phyloP scores from a whole-genome alignment of 2,888 invertebrate species.

The Pyrrhosoma nymphula region DNA sequence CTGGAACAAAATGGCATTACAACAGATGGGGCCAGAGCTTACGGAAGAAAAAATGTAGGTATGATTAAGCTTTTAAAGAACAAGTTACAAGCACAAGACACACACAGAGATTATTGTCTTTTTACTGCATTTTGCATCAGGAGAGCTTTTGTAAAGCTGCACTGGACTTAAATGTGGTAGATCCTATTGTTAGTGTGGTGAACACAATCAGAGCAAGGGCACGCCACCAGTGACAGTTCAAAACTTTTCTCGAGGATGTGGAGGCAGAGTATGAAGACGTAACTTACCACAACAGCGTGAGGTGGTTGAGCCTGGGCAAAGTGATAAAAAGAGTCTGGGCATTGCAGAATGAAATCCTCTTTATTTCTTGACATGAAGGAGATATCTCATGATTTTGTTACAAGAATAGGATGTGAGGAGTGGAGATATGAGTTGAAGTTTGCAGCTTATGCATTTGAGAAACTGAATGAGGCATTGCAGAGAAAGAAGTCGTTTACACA shows the following conservation, averaged over 20 bases:
- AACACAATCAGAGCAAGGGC: neutral
- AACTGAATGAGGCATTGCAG: neutral
- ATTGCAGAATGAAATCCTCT: neutral
- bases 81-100: too few relatives aligned
- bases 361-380: neutral
- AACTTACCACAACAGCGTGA: conserved; percentile 2
- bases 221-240: neutral
- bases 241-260: neutral
- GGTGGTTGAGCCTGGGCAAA: neutral
- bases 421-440: neutral
- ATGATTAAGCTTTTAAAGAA: too few relatives aligned
- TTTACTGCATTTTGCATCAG: neutral
- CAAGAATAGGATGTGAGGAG: neutral
- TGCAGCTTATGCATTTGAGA: neutral
- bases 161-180: neutral
- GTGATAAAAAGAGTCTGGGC: neutral
- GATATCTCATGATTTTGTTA: neutral
- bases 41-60: neutral
- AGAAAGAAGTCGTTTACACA: neutral
- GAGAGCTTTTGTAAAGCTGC: neutral
- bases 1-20: neutral
- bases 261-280: neutral
- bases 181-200: neutral
- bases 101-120: neutral
- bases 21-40: neutral